Percentiles rank a stretch among this genome's conserved stretches.
Evolutionary conservation across 2,797 vertebrate genomes (phyloP).

Genomic region (Hypotaenidia okinawae): DNA sequence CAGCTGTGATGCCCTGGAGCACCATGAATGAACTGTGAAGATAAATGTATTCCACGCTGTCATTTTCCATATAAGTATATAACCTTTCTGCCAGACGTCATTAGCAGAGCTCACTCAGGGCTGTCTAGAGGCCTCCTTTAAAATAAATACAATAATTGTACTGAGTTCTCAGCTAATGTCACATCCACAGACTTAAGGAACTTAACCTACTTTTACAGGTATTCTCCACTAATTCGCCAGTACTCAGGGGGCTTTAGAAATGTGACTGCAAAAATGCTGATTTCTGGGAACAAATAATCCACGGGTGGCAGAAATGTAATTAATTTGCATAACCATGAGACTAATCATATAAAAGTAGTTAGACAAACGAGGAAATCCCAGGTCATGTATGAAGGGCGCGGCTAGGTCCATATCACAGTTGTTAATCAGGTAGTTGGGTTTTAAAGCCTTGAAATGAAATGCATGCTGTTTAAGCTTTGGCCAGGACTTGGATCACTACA

Average conservation of each 20-base stretch:
- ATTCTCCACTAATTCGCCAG: not conserved
- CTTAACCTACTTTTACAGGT: not conserved
- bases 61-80: conserved; percentile 8
- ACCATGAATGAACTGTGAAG: not conserved
- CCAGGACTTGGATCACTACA: not conserved
- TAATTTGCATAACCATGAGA: not conserved
- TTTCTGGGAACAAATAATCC: not conserved
- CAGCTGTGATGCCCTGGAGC: not conserved
- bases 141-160: not conserved
- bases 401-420: not conserved
- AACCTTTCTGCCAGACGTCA: conserved; percentile 10
- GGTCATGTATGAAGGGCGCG: not conserved
- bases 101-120: not conserved
- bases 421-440: not conserved
- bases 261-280: not conserved
- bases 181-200: not conserved
- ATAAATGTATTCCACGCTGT: not conserved
- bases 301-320: not conserved
- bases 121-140: not conserved
- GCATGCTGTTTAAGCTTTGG: not conserved
- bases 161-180: not conserved
- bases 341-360: not conserved
- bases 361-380: not conserved
- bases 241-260: not conserved
- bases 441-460: not conserved